Base-by-base conservation (phyloP, 2,113 vertebrate genomes). In the Echinops telfairi region DNA sequence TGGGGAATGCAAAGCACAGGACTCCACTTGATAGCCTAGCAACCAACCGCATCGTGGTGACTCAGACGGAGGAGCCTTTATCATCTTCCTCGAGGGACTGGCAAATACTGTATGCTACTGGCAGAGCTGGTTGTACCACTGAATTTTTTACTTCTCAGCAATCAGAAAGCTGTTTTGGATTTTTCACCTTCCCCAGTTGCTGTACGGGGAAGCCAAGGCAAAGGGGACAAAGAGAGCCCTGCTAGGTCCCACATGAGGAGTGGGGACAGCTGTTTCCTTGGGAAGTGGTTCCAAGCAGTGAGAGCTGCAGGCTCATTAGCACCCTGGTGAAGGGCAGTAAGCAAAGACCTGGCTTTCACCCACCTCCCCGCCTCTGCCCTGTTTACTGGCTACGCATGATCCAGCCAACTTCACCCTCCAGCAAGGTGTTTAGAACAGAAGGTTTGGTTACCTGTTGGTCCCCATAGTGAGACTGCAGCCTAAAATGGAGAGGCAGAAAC, bases 361-460 rank as follows among this genome's bases (percentile, higher is more conserved):
- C 58, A 10, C 31, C 1, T 64, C 66, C 90, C 36, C 40, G 7
- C 1, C 2, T 11, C n/a, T 19, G 33, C 23, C 58, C 71, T 33
- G 11, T 62, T 29, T 36, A 58, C n/a, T 75, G 89, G 71, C n/a
- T 57, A n/a, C 80, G 36, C 70, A 47, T 5, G 22, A 43, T 29
- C 25, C 27, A 83, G 53, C 9, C 47, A 62, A 75, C 40, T 38
- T 66, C 6, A 22, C 12, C 27, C 29, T 36, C 86, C 70, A 57
- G 76, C 2, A 58, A 57, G 57, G 22, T 2, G 0, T 40, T 31
- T 71, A 93, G 89, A 75, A 57, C 15, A 33, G 47, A 53, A 76
- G 0, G 17, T 43, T 60, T 53, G 92, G 95, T 93, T 94, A 98
- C 98, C 97, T 97, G 97, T 91, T 96, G 96, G 0, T 97, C 97